Percentiles rank a stretch among this genome's conserved stretches.
Conservation (phyloP, 2,797 vertebrate species). For the Gallinago solitaria region DNA sequence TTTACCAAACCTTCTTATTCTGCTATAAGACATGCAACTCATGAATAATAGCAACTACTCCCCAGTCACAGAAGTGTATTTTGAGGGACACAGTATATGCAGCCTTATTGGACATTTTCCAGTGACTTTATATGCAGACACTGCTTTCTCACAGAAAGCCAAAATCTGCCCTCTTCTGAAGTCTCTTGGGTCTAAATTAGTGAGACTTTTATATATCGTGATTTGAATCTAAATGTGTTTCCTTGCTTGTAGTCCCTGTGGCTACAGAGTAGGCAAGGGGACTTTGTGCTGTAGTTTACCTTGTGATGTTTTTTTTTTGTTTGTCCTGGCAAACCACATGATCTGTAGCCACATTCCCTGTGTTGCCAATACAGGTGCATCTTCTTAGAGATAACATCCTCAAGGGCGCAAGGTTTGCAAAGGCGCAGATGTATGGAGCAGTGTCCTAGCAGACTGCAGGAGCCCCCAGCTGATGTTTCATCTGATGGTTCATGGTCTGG, state of each 20-base stretch:
- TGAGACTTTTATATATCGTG: neutral
- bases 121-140: conserved; percentile 27
- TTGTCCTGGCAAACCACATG: neutral
- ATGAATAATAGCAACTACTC: neutral
- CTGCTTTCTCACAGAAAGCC: neutral
- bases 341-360: neutral
- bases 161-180: conserved; percentile 36
- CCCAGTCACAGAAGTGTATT: neutral
- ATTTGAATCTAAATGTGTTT: conserved; percentile 29
- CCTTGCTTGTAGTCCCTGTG: neutral
- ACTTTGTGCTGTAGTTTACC: neutral
- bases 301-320: neutral
- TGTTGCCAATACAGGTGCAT: neutral
- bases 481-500: neutral
- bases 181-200: conserved; percentile 44
- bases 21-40: neutral
- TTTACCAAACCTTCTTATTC: neutral
- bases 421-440: neutral
- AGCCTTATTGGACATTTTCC: neutral
- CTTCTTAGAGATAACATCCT: neutral
- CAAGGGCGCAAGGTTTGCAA: neutral
- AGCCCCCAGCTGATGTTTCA: neutral
- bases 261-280: neutral
- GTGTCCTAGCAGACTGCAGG: neutral
- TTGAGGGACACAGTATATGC: neutral